phyloP scores from a whole-genome alignment of 2,797 vertebrate species.

The Rousettus madagascariensis region DNA sequence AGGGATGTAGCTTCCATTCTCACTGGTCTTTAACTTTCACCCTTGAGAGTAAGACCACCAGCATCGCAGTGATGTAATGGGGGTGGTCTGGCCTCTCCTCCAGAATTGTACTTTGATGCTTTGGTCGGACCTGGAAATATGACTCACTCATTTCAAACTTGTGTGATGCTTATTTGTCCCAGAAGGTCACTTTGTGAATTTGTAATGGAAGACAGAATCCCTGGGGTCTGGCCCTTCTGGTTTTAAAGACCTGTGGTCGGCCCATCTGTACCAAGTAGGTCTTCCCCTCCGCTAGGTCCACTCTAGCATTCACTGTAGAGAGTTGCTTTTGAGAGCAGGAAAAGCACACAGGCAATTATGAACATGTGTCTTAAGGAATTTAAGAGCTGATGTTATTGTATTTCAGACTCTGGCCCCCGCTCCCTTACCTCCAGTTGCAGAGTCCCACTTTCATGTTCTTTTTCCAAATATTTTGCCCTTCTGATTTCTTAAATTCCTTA shows the following conservation, averaged over 20 bases:
- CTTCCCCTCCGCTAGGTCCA: not conserved
- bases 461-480: constrained; percentile 38
- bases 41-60: not conserved
- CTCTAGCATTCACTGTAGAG: not conserved
- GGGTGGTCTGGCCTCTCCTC: not conserved
- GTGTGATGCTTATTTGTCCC: not conserved
- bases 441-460: not conserved
- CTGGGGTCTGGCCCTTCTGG: not conserved
- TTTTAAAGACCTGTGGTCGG: not conserved
- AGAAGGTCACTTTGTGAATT: not conserved
- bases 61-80: not conserved
- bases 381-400: not conserved
- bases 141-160: not conserved
- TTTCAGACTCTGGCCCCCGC: not conserved
- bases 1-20: not conserved
- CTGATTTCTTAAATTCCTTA: constrained; percentile 44
- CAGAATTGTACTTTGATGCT: not conserved
- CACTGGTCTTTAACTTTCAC: not conserved
- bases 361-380: not conserved
- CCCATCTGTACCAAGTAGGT: not conserved
- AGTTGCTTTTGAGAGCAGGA: not conserved
- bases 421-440: not conserved
- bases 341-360: not conserved
- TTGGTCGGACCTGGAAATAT: not conserved
- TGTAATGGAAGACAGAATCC: not conserved